Base-by-base conservation (phyloP, 2,797 vertebrate genomes). In the Sebastes hubbsi region DNA sequence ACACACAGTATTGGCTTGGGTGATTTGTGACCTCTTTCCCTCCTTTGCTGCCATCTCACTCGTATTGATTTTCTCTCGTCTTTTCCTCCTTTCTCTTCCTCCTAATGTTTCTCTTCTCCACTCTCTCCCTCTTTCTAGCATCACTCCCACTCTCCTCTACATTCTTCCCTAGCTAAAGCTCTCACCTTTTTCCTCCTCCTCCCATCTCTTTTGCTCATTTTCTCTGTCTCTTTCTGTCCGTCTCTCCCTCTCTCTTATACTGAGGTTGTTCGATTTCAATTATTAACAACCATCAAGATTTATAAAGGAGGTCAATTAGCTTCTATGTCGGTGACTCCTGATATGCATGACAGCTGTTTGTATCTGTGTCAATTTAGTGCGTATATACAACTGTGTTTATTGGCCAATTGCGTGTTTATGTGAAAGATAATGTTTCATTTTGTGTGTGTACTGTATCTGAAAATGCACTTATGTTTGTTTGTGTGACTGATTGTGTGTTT, bases 1-100 rank as follows among this genome's bases (percentile, higher is more conserved):
- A 60, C 62, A 55, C 82, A 66, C 80, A 66, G 81, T 90, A 94
- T 92, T 88, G 92, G 88, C 91, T 78, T 49, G 46, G 77, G 83
- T 93, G 93, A 93, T 94, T 92, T 93, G 94, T 94, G 93, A 92
- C 93, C 94, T 92, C 90, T 85, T 92, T 91, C 78, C 91, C 91
- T 94, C 91, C 92, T 89, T 91, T 88, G 88, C 92, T 92, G 92
- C 92, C 90, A 90, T 92, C 89, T 85, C 87, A 63, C 80, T 88
- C 4, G 25, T 89, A 94, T 94, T 90, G 93, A 94, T 94, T 93
- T 93, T 77, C 84, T 89, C 91, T 92, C 52, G 59, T 91, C 81
- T 91, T 91, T 89, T 77, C 70, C 73, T 83, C 81, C 79, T 63
- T 69, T 87, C 73, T 74, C 76, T 70, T 71, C 70, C 85, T 83